Conservation (phyloP, 2,888 invertebrate genomes). For the Petrolisthes cinctipes region DNA sequence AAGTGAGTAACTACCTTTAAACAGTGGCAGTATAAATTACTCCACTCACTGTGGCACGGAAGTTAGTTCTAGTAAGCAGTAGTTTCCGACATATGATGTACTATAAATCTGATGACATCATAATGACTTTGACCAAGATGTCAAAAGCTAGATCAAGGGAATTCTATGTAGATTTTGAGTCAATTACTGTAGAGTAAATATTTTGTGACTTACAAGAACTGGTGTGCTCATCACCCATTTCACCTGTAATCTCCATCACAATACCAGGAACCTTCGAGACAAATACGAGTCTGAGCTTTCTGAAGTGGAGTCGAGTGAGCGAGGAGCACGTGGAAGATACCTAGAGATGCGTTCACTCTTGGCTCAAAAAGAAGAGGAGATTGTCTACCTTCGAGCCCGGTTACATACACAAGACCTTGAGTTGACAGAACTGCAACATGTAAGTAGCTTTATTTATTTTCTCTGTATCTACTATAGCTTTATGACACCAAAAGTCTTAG, state of each 20-base stretch:
- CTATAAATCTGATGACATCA: too few species aligned
- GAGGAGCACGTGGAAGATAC: constrained; percentile 41
- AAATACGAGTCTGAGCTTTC: constrained; percentile 47
- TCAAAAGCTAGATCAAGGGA: too few species aligned
- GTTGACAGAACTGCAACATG: constrained; percentile 55
- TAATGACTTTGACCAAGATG: too few species aligned
- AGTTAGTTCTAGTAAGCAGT: too few species aligned
- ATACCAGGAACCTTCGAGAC: constrained; percentile 39
- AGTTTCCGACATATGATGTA: too few species aligned
- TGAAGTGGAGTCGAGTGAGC: constrained; percentile 51
- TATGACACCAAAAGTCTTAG: too few species aligned
- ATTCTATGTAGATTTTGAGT: too few species aligned
- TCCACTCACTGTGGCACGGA: too few species aligned
- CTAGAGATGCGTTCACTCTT: constrained; percentile 54
- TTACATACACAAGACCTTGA: constrained; percentile 61
- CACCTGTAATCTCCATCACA: not conserved
- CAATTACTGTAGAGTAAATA: too few species aligned
- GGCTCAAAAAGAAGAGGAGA: constrained; percentile 54
- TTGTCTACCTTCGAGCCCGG: constrained; percentile 51
- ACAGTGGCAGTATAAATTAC: not conserved
- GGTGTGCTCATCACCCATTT: not conserved
- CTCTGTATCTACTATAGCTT: too few species aligned
- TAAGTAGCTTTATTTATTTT: constrained; percentile 13
- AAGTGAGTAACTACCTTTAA: constrained; percentile 34
- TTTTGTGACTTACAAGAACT: not conserved